Percentiles rank a stretch among this genome's conserved stretches.
Evolutionary conservation across 2,797 vertebrate species (phyloP).

Genomic region (Mycteria americana): DNA sequence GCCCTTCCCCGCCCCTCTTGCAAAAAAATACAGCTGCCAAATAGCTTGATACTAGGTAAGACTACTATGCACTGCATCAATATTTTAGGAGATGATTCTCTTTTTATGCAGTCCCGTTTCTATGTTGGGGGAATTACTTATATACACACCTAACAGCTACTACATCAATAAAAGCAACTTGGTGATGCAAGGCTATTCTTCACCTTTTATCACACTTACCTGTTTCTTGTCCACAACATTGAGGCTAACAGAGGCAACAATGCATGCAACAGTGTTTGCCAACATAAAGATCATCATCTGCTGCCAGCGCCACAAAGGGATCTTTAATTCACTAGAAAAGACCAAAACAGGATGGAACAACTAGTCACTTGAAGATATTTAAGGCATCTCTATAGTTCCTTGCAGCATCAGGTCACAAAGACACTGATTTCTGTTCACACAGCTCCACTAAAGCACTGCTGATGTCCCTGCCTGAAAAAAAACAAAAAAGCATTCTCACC

Average conservation of each 20-base stretch:
- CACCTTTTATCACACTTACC: slow-evolving; percentile 49
- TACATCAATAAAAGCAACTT: not conserved
- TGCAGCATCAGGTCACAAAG: not conserved
- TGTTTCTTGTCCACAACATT: slow-evolving; percentile 81
- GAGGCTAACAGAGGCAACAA: slow-evolving; percentile 76
- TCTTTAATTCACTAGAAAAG: slow-evolving; percentile 78
- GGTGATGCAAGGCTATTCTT: not conserved
- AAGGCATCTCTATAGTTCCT: not conserved
- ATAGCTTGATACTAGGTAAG: not conserved
- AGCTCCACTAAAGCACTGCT: not conserved
- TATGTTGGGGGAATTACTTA: not conserved
- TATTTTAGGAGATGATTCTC: not conserved
- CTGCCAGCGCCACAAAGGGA: slow-evolving; percentile 83
- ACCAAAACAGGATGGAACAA: not conserved
- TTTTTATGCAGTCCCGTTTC: not conserved
- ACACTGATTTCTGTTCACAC: not conserved
- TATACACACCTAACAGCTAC: not conserved
- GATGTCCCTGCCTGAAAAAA: not conserved
- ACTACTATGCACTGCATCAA: fast-evolving
- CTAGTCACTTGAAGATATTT: not conserved
- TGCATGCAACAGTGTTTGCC: slow-evolving; percentile 80
- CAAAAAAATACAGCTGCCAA: not conserved
- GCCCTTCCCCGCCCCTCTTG: not conserved
- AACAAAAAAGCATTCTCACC: slow-evolving; percentile 52
- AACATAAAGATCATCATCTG: slow-evolving; percentile 86